Base-by-base conservation (phyloP, 2,888 invertebrate species). In the Notodonta ziczac region DNA sequence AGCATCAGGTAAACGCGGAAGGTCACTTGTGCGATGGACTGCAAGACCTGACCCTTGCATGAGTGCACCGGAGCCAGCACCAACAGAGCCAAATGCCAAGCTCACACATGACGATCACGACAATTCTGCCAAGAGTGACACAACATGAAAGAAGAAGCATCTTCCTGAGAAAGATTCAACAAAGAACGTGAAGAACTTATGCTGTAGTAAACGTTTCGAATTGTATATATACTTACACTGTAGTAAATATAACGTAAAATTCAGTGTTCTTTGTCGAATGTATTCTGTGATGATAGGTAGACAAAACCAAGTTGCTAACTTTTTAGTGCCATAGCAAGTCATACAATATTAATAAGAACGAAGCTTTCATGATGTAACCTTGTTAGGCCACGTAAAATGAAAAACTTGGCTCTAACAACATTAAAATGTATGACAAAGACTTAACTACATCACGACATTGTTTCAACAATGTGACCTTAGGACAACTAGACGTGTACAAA, bases 381-480 rank as follows among this genome's bases (percentile, higher is more conserved):
- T 54, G 39, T 39, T 54, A 54, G 14, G 39, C 8, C 13, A 39
- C 8, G 39, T 54, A 3, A 54, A 39, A 54, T 54, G 35, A 54
- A 54, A 54, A 55, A 52, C 24, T 14, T 50, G 46, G 24, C 10
- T 39, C 12, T 48, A 56, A 35, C 40, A 12, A 52, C 48, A 14
- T 60, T 42, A 35, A 58, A 58, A 46, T 56, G 51, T 44, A 62
- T 50, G 35, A 59, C 54, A 54, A 42, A 52, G 8, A 48, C 39
- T 48, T 59, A 42, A 57, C 48, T 39, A 13, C 16, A 65, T 56
- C 69, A 52, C 53, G 39, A 50, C 59, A 65, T 39, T 54, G 52
- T 52, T 35, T 52, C 13, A 32, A 52, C 52, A 56, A 63, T 59
- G 59, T 59, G 35, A 42, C 56, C n/a, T 65, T 42, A 52, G 42